Base-by-base conservation (phyloP, 2,888 invertebrate species). In the Caradrina clavipalpis region DNA sequence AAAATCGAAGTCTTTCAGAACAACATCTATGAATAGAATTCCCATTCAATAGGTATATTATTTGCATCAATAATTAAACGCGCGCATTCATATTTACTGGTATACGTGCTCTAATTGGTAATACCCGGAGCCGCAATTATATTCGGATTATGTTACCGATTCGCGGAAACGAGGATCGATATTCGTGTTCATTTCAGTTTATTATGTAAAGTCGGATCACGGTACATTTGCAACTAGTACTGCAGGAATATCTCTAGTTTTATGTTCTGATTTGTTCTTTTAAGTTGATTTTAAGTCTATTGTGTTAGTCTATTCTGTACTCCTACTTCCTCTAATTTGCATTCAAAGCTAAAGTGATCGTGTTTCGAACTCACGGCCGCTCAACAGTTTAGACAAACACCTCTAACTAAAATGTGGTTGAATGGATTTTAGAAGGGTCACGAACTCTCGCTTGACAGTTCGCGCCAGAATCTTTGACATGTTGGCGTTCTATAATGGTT, bases 101-200 rank as follows among this genome's bases (percentile, higher is more conserved):
- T 66, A 64, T 53, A 58, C 47, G 53, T 50, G 31, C 63, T 58
- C 76, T 83, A 82, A 82, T 80, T 84, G 76, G 73, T 67, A 68
- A 66, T 74, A 63, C 73, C 60, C 60, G 54, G 66, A 63, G 50
- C 80, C 75, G 82, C 88, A 90, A 90, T 90, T 90, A 89, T 83
- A 85, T 83, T 50, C 61, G 89, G 89, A 88, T 90, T 89, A 89
- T 65, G 67, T 62, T 80, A 76, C 64, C 70, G 81, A 74, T 68
- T 51, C 66, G 42, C 53, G 54, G 71, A 67, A 50, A 68, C 69
- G 59, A 2, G 31, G 67, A 56, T 84, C 84, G 77, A 82, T 78
- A 73, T 54, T 58, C 53, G 65, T 19, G 49, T 60, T 35, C 50
- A 58, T 53, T 62, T 57, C 26, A 75, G 50, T 51, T 70, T 65